Conservation (phyloP, 2,113 vertebrate species). For the Callorhinus ursinus region DNA sequence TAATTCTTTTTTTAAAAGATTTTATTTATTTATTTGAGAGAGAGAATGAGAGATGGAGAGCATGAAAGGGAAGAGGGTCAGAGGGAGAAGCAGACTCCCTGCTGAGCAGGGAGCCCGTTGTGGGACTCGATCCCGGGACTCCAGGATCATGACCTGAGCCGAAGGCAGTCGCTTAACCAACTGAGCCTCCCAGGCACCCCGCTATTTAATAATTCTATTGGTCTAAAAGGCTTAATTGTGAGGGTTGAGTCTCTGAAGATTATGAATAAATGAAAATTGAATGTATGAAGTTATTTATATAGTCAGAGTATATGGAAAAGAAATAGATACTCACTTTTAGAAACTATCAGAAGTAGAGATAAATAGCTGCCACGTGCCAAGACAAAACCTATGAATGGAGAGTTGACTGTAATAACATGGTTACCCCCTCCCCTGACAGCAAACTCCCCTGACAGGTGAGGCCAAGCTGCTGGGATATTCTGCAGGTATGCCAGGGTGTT, state of each 20-base stretch:
- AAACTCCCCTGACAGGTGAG: neutral
- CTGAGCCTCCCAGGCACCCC: too few relatives aligned
- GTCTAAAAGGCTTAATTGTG: neutral
- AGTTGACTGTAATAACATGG: neutral
- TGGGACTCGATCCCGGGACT: too few relatives aligned
- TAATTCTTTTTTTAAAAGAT: neutral
- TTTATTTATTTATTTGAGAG: too few relatives aligned
- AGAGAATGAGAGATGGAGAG: too few relatives aligned
- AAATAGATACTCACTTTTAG: neutral
- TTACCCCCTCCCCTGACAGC: too few relatives aligned
- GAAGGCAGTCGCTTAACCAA: too few relatives aligned
- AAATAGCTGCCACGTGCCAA: neutral
- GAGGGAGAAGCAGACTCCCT: too few relatives aligned
- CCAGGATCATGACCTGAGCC: too few relatives aligned
- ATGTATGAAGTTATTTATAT: neutral
- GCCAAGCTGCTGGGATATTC: neutral
- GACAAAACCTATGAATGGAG: neutral
- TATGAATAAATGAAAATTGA: conserved; percentile 45
- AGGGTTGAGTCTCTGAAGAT: neutral
- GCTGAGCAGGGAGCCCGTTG: too few relatives aligned
- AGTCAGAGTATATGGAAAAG: neutral
- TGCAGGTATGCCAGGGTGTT: neutral
- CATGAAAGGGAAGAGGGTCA: too few relatives aligned
- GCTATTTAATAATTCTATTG: neutral
- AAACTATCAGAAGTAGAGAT: neutral